Evolutionary conservation across 2,888 invertebrate species (phyloP).

Genomic region (Pogonocherus hispidulus): DNA sequence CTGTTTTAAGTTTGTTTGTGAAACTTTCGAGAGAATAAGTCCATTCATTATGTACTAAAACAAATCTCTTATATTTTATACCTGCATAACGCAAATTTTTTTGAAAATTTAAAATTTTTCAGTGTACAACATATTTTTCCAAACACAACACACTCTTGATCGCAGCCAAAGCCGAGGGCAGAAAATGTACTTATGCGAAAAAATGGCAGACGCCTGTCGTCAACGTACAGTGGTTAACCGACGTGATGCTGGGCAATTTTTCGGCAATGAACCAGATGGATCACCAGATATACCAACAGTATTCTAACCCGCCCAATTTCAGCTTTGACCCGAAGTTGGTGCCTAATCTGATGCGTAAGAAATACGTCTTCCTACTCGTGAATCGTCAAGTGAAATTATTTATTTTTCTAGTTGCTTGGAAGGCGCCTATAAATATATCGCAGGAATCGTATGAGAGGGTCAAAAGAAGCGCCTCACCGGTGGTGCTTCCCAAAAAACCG

Average conservation of each 20-base stretch:
- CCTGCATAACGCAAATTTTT: too few species aligned
- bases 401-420: constrained; percentile 84
- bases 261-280: constrained; percentile 85
- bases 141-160: constrained; percentile 84
- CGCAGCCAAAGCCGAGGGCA: constrained; percentile 86
- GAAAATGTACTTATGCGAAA: constrained; percentile 89
- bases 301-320: constrained; percentile 81
- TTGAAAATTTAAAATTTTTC: too few species aligned
- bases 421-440: constrained; percentile 90
- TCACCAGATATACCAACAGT: constrained; percentile 90
- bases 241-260: constrained; percentile 90
- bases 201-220: constrained; percentile 95
- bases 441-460: constrained; percentile 89
- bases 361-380: too few species aligned
- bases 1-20: too few species aligned
- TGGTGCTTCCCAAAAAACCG: constrained; percentile 70
- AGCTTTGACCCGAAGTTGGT: constrained; percentile 89
- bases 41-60: too few species aligned
- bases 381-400: neutral
- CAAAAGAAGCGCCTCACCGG: constrained; percentile 77
- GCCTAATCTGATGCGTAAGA: constrained; percentile 90
- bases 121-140: constrained; percentile 82
- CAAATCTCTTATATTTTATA: too few species aligned
- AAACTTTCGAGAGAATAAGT: too few species aligned
- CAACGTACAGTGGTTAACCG: constrained; percentile 94